A percentile compares a stretch with the other conserved stretches of the same genome.
Conservation (phyloP, 2,113 vertebrate species). For the Riparia riparia region DNA sequence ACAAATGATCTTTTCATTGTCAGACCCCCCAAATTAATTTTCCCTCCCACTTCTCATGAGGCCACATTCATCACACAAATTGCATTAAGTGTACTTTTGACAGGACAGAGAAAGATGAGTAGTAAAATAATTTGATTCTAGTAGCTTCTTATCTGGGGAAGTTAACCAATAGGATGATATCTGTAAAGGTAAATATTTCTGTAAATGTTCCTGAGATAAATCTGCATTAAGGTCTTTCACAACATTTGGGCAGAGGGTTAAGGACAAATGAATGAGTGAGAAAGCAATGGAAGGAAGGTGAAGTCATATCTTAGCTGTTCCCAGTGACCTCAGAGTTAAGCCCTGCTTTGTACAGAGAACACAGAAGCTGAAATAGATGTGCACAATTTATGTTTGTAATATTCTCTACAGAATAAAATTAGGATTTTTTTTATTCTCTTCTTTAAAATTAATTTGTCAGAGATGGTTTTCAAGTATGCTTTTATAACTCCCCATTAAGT, state of each 20-base stretch:
- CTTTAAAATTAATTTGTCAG: constrained; percentile 35
- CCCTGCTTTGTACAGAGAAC: background rate
- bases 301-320: background rate
- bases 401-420: background rate
- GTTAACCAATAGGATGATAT: background rate
- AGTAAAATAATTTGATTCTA: constrained; percentile 52
- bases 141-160: constrained; percentile 31
- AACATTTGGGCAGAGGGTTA: background rate
- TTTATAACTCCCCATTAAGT: constrained; percentile 34
- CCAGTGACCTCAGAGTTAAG: background rate
- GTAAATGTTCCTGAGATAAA: background rate
- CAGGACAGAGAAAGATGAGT: constrained; percentile 48
- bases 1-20: constrained; percentile 77
- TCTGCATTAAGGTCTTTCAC: background rate
- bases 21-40: constrained; percentile 67
- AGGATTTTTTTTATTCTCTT: background rate
- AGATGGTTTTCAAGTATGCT: background rate
- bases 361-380: background rate
- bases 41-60: constrained; percentile 48
- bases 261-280: background rate
- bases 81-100: constrained; percentile 61
- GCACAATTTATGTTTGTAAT: constrained; percentile 22
- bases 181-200: constrained; percentile 42
- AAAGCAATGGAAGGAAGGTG: background rate
- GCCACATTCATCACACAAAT: constrained; percentile 70